Conservation (phyloP, 1,140 invertebrate species). For the Paralvinella palmiformis region DNA sequence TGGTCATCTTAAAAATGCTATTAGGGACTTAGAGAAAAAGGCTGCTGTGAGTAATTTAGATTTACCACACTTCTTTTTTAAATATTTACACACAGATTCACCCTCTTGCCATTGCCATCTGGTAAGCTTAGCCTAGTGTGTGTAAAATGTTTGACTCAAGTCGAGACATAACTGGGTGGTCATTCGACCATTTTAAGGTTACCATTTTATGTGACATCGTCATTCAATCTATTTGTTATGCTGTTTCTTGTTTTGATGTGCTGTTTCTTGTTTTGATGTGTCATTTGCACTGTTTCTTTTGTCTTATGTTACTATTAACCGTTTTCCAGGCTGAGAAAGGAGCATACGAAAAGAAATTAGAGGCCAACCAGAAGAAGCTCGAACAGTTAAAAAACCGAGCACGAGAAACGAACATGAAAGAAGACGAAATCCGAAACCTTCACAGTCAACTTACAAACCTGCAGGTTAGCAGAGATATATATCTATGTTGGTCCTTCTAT, state of each 20-base stretch:
- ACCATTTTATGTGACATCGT: too few relatives aligned
- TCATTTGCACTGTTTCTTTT: background rate
- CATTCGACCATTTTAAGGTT: too few relatives aligned
- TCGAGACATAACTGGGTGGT: too few relatives aligned
- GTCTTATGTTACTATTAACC: background rate
- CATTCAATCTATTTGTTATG: too few relatives aligned
- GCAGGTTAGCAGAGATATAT: slow-evolving; percentile 26
- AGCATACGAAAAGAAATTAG: slow-evolving; percentile 30
- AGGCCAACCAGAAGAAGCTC: slow-evolving; percentile 31
- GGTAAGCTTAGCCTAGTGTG: too few relatives aligned
- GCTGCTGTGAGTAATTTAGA: too few relatives aligned
- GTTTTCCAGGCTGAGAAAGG: slow-evolving; percentile 29
- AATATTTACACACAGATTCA: too few relatives aligned
- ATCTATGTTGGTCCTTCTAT: background rate
- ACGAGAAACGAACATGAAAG: slow-evolving; percentile 25
- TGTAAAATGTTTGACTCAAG: too few relatives aligned
- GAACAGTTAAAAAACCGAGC: slow-evolving; percentile 29
- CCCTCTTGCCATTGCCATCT: too few relatives aligned
- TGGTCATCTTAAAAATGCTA: too few relatives aligned
- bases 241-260: background rate
- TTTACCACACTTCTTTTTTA: too few relatives aligned
- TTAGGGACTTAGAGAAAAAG: too few relatives aligned
- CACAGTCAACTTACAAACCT: slow-evolving; percentile 31
- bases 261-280: background rate
- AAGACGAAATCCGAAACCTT: slow-evolving; percentile 34